Base-by-base conservation (phyloP, 1,140 invertebrate genomes). In the Pachypeltis micranthus region DNA sequence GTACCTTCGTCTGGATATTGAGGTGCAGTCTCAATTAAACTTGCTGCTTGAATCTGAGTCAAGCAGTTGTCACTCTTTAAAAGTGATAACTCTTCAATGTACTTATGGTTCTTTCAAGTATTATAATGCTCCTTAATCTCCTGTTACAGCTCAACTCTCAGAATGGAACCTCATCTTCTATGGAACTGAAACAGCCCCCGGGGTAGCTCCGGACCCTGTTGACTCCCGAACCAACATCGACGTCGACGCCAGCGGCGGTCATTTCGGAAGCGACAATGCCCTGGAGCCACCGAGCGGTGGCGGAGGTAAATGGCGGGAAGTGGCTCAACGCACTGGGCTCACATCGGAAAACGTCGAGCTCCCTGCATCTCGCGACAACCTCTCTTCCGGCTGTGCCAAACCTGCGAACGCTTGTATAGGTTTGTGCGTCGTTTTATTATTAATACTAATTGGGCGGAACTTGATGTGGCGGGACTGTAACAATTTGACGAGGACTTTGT, bases 121-220 rank as follows among this genome's bases (percentile, higher is more conserved):
- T n/a, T n/a, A n/a, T n/a, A n/a, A n/a, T n/a, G n/a, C n/a, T n/a
- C n/a, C 62, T 55, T 59, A 59, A 31, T 63, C 28, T 62, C 34
- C 62, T 55, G 31, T 57, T 59, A 39, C 71, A 82, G 81, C 76
- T 64, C 74, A 74, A 0, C 67, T 82, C 3, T 70, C 74, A 0
- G 75, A 78, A 7, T 83, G 81, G 81, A 75, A 80, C 61, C 65
- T 82, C 54, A 74, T 81, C 21, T 75, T 84, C 59, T 80, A 81
- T 67, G 81, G 81, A 0, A 83, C 81, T 14, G 75, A 79, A 19
- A 78, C 75, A 3, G 75, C 77, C 0, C 72, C 79, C 2, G 77
- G 75, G 16, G 58, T 54, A 1, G 29, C 51, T 10, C 21, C 54
- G 14, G 57, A 59, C 44, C 25, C 61, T 2, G 47, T 34, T 4